Conservation (phyloP, 2,113 vertebrate species). For the Cervus canadensis region DNA sequence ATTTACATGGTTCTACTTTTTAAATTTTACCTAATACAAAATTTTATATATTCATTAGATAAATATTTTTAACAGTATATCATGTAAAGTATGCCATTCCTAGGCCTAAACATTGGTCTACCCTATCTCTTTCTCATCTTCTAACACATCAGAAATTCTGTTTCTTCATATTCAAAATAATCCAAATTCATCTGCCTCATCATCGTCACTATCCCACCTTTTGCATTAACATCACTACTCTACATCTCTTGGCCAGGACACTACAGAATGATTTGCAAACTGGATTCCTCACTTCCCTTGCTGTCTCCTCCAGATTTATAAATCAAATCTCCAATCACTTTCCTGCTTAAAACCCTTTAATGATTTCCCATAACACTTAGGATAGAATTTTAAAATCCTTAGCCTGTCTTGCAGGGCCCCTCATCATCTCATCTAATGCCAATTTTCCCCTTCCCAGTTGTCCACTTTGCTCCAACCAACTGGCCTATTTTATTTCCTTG, state of each 20-base stretch:
- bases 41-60: background rate
- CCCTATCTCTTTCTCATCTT: background rate
- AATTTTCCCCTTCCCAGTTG: background rate
- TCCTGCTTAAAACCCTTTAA: background rate
- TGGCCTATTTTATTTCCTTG: slow-evolving; percentile 22
- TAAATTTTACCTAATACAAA: background rate
- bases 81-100: background rate
- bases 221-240: background rate
- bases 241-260: background rate
- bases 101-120: background rate
- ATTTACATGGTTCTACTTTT: background rate
- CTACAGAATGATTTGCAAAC: background rate
- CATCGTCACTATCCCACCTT: background rate
- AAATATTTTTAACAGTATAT: background rate
- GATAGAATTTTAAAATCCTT: slow-evolving; percentile 11
- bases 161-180: background rate
- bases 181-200: background rate
- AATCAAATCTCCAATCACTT: background rate
- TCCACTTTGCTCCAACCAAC: background rate
- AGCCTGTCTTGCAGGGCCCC: background rate
- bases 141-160: background rate
- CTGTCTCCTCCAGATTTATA: background rate
- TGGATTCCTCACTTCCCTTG: background rate
- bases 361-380: slow-evolving; percentile 10
- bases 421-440: background rate